phyloP scores from a whole-genome alignment of 2,888 invertebrate genomes.

The Dilophus febrilis region DNA sequence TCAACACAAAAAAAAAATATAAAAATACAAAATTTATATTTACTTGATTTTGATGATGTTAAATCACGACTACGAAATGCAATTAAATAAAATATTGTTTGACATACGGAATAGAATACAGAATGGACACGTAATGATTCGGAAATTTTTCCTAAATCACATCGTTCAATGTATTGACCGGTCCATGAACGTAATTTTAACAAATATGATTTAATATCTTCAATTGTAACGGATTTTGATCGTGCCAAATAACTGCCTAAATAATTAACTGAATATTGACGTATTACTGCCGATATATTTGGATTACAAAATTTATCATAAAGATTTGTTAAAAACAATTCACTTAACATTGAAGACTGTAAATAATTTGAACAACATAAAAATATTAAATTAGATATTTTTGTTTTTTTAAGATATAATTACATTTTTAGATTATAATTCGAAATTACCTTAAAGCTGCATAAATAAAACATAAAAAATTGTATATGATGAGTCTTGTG shows the following conservation, averaged over 20 bases:
- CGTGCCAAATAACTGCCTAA: conserved; percentile 58
- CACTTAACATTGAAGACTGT: conserved; percentile 31
- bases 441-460: conserved; percentile 43
- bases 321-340: conserved; percentile 48
- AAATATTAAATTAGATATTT: background rate
- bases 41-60: conserved; percentile 58
- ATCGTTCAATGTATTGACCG: conserved; percentile 51
- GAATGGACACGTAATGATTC: conserved; percentile 53
- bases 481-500: conserved; percentile 67
- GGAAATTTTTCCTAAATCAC: conserved; percentile 22
- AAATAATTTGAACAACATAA: background rate
- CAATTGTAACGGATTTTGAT: conserved; percentile 41
- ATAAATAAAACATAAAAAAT: conserved; percentile 56
- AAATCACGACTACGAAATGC: conserved; percentile 78
- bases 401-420: too few species aligned
- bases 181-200: conserved; percentile 67
- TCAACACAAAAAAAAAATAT: conserved; percentile 1
- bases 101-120: conserved; percentile 83
- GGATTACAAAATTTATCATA: conserved; percentile 57
- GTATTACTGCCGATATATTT: conserved; percentile 40
- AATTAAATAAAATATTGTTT: conserved; percentile 82
- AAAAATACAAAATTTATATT: conserved; percentile 20
- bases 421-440: background rate
- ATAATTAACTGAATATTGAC: conserved; percentile 56
- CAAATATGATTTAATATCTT: conserved; percentile 47